These are phyloP conservation scores for Apamea anceps DNA, from an alignment of 2,888 invertebrate genomes.

Conservation along the genomic window DNA sequence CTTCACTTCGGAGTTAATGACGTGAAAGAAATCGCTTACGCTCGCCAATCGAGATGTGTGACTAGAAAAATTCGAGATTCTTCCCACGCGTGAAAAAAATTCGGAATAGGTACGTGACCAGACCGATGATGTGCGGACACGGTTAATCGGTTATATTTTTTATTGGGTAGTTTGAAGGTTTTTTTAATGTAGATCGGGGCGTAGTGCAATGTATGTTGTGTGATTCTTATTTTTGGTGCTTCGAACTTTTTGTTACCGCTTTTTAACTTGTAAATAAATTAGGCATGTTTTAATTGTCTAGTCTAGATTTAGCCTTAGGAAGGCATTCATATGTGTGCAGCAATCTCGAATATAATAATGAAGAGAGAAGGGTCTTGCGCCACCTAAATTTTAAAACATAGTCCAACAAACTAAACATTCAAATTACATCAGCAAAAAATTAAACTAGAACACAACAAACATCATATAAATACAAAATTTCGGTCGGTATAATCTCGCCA, in stretches of 20 bases:
- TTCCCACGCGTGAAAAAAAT: constrained; percentile 59
- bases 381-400: neutral
- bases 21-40: constrained; percentile 59
- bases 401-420: constrained; percentile 24
- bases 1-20: constrained; percentile 60
- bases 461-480: constrained; percentile 75
- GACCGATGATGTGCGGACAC: constrained; percentile 28
- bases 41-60: constrained; percentile 42
- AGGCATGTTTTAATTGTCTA: neutral
- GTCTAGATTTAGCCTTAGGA: neutral
- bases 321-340: neutral
- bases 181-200: neutral
- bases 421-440: constrained; percentile 58
- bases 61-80: constrained; percentile 24
- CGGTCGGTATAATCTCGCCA: constrained; percentile 75
- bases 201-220: neutral
- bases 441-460: constrained; percentile 70
- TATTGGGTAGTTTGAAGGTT: neutral
- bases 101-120: constrained; percentile 27
- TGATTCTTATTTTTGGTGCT: neutral
- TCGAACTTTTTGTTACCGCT: neutral
- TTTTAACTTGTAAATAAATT: neutral
- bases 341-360: neutral
- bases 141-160: constrained; percentile 42
- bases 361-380: neutral